Conservation (phyloP, 2,888 invertebrate species). For the Drosophila greeni region DNA sequence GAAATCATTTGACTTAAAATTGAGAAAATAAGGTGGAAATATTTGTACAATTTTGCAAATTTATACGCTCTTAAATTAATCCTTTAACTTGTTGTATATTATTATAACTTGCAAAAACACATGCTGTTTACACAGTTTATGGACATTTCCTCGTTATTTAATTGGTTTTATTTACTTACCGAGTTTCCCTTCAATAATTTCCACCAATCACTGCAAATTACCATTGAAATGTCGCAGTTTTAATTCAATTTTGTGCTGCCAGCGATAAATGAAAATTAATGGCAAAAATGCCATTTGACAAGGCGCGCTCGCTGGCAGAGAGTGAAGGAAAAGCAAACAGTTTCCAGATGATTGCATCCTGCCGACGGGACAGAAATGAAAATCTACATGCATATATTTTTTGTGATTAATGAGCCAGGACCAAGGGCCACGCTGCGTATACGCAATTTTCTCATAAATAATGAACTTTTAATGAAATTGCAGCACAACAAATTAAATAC, state of each 20-base stretch:
- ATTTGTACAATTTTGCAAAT: not conserved
- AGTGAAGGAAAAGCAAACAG: slow-evolving; percentile 38
- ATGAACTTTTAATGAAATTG: slow-evolving; percentile 11
- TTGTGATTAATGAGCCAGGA: slow-evolving; percentile 59
- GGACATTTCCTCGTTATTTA: not conserved
- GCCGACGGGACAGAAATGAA: slow-evolving; percentile 29
- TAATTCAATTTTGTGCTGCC: slow-evolving; percentile 18
- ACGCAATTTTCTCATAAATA: slow-evolving; percentile 19
- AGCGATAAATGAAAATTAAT: slow-evolving; percentile 64
- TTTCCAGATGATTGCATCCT: slow-evolving; percentile 59
- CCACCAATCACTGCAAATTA: slow-evolving; percentile 13
- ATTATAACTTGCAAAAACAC: not conserved
- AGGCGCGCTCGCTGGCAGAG: slow-evolving; percentile 21
- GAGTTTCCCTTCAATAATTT: not conserved
- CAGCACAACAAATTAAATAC: slow-evolving; percentile 14
- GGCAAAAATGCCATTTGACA: slow-evolving; percentile 45
- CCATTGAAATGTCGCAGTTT: slow-evolving; percentile 17
- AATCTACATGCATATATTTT: slow-evolving; percentile 50
- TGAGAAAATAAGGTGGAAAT: not conserved
- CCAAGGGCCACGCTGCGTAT: slow-evolving; percentile 11
- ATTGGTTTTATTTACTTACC: slow-evolving; percentile 1
- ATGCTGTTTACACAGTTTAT: not conserved
- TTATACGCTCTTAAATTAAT: not conserved
- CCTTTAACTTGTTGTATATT: too few relatives aligned
- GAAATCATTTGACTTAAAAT: not conserved